Evolutionary conservation across 2,888 invertebrate species (phyloP), one percentile per base, ranked within the genome.

Genomic region (Galeruca laticollis): DNA sequence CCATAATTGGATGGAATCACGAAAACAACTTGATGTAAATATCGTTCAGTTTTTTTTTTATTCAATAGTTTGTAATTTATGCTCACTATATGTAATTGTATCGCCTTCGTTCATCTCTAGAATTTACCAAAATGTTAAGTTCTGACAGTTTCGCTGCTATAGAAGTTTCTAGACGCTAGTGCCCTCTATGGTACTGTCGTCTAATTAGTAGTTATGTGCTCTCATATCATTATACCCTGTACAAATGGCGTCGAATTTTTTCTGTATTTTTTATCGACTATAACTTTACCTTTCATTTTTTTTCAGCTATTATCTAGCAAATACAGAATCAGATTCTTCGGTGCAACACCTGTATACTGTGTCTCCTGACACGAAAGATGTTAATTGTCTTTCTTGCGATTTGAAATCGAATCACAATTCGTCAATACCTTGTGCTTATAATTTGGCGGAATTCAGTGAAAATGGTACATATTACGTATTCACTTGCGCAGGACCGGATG

Each of bases 281-380:
- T 26, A 26, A 26, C 6, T 26, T 26, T 26, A 26, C 6, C 2
- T 26, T 4, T 26, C 2, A 15, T 59, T 54, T 56, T 49, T 47
- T 72, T 72, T 20, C 86, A 96, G 95, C 69, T 98, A 95, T 88
- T 98, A 94, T 86, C 89, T 92, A 77, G 95, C 95, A 0, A 96
- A 94, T 37, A 89, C 90, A 6, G 91, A 90, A 73, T 87, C 88
- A 11, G 92, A 94, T 82, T 91, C 96, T 0, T 90, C 93, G 4
- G 90, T 92, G 64, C 90, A 93, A 80, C 97, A 97, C 84, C 86
- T 98, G 51, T 97, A 93, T 87, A 89, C 91, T 9, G 88, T 94
- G 8, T 89, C 90, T 72, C 86, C 88, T 0, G 84, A 87, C n/a
- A 85, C 87, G 5, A 80, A 80, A 65, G 79, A 84, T 78, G 84